Evolutionary conservation across 2,888 invertebrate species (phyloP).

Genomic region (Vannuccia rotundouncinata): DNA sequence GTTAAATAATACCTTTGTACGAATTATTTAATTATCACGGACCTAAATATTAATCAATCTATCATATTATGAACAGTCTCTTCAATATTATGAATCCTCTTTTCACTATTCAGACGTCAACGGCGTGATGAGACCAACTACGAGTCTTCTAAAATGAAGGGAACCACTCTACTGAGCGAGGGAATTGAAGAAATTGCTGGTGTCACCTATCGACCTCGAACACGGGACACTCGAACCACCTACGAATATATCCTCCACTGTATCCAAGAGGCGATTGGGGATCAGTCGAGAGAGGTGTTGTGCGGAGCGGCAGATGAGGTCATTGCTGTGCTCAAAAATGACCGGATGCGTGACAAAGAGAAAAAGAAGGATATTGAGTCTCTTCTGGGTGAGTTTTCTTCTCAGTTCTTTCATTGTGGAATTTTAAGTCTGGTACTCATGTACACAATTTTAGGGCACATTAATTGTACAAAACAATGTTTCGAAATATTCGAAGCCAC

Average conservation of each 20-base stretch:
- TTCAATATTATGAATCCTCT: too few species aligned
- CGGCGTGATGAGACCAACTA: constrained; percentile 65
- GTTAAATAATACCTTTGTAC: constrained; percentile 3
- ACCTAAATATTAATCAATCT: not conserved
- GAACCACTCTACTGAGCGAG: constrained; percentile 64
- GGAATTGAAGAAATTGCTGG: constrained; percentile 86
- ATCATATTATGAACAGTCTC: too few species aligned
- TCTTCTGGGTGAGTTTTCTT: constrained; percentile 66
- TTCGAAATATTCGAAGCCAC: too few species aligned
- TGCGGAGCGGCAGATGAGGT: constrained; percentile 99
- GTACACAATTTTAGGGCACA: too few species aligned
- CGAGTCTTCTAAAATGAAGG: constrained; percentile 80
- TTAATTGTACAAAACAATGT: too few species aligned
- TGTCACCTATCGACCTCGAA: constrained; percentile 87
- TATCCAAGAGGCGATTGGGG: constrained; percentile 91
- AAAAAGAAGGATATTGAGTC: constrained; percentile 80
- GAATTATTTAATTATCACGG: constrained; percentile 31
- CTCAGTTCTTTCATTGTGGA: constrained; percentile 44
- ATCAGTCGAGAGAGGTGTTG: constrained; percentile 87
- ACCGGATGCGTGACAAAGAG: constrained; percentile 82
- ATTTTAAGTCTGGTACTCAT: not conserved
- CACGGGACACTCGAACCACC: constrained; percentile 92
- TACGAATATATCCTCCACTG: constrained; percentile 91
- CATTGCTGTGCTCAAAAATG: constrained; percentile 84
- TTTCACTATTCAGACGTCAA: constrained; percentile 45